Evolutionary conservation across 92 coral and sea anemone species (phyloP), one percentile per base, ranked within the genome.

Genomic region (Epizoanthus stellaris): DNA sequence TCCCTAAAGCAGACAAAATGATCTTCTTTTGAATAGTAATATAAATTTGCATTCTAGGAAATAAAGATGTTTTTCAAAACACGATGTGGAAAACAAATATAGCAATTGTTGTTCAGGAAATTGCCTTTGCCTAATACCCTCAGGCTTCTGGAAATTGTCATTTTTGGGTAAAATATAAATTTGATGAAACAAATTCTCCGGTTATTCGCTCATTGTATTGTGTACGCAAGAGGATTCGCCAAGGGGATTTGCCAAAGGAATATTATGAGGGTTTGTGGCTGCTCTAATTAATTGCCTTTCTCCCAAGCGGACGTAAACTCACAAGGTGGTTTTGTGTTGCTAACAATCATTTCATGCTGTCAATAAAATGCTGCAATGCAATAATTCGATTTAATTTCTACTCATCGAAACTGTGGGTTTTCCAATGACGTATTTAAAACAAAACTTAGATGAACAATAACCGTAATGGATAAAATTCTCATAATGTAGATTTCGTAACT

Each of bases 21-120:
- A 79, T 79, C 59, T 30, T 47, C 14, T 63, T 43, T 63, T 79
- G 83, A 79, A 79, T 79, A 61, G 83, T n/a, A 61, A 38, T 42
- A 77, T 63, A 45, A 25, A 8, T 79, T 79, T 62, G 61, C 72
- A 62, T 79, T 79, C 73, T 45, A 64, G 15, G 20, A 45, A 63
- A 47, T 23, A 38, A 57, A 79, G 45, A 42, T 3, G 72, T 40
- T 63, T 43, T 63, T 79, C 70, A 79, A 79, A 79, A 79, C 83
- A 79, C 38, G 23, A 43, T 5, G 42, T 0, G 43, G 83, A 79
- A 79, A 62, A 79, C 73, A 79, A 79, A 79, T 79, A 79, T 38
- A 64, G 13, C 20, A 77, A 79, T 64, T 63, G 49, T 63, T 21
- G 21, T 58, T 63, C 60, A 79, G 83, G 83, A 79, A 62, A 79